Base-by-base conservation (phyloP, 2,113 vertebrate genomes). In the Cavia porcellus region DNA sequence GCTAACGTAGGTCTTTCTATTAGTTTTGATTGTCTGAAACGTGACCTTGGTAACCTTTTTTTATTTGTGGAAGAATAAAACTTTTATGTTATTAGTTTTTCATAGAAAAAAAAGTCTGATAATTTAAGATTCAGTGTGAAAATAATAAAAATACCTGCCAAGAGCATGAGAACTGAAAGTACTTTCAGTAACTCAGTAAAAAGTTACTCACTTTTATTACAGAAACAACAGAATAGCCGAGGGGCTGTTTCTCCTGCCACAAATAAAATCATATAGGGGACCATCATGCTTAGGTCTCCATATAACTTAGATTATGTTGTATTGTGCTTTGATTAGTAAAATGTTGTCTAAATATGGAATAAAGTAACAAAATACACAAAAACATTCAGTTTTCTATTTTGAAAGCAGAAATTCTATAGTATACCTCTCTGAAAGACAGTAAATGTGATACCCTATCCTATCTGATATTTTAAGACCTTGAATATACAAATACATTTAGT, bases 71-170 rank as follows among this genome's bases (percentile, higher is more conserved):
- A 80, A 89, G 59, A 88, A 72, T 80, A 74, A 94, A 88, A 88
- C 1, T 86, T 83, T 79, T 91, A 55, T 83, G 17, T 74, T 70
- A 68, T 45, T 94, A 52, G 8, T 81, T 93, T 92, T 86, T 10
- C n/a, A n/a, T 85, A 24, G 42, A 47, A 66, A 87, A 10, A 80
- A 86, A 82, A 11, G 1, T 80, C 24, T 17, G 25, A 92, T 77
- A 84, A 96, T 77, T 97, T 89, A 95, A 92, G 14, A 75, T 59
- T 72, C 86, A 88, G 64, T 95, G 42, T 97, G 77, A 95, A n/a
- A 90, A 77, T 83, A 86, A 64, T 95, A 93, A 80, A 92, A 90
- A 55, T 96, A 52, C 79, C 79, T 96, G 59, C 70, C 20, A 14
- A 75, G 24, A 64, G 13, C 30, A 42, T 17, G 74, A 25, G 74